Evolutionary conservation across 2,113 vertebrate genomes (phyloP).

Genomic region (Ahaetulla prasina): DNA sequence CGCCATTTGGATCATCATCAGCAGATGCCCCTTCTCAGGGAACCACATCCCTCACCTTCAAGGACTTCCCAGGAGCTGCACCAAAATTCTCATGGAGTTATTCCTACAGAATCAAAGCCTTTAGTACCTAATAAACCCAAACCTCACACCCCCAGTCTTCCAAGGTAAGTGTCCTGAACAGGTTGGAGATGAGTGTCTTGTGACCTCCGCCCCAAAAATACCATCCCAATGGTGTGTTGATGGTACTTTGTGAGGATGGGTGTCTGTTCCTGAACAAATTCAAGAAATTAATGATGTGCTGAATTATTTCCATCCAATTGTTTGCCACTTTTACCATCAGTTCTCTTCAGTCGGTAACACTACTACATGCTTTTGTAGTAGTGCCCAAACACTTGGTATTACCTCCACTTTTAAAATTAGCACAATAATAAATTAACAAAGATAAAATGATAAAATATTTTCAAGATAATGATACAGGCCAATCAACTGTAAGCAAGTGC

Average conservation of each 20-base stretch:
- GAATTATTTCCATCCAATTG: not conserved
- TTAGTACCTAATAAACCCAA: constrained; percentile 85
- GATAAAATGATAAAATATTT: not conserved
- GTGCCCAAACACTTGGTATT: not conserved
- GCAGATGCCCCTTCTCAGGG: constrained; percentile 94
- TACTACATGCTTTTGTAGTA: not conserved
- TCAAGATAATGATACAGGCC: not conserved
- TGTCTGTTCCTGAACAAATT: not conserved
- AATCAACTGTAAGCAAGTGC: not conserved
- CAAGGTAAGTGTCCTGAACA: constrained; percentile 77
- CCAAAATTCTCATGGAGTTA: constrained; percentile 84
- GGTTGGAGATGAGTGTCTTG: not conserved
- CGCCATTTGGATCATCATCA: constrained; percentile 86
- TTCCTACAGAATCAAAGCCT: constrained; percentile 85
- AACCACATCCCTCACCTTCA: constrained; percentile 86
- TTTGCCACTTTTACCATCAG: not conserved
- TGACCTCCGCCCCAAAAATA: not conserved
- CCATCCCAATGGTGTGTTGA: not conserved
- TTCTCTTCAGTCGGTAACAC: not conserved
- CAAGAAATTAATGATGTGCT: not conserved
- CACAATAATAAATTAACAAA: not conserved
- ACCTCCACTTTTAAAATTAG: not conserved
- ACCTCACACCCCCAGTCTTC: constrained; percentile 94
- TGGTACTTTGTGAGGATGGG: not conserved
- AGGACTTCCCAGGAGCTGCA: constrained; percentile 83